Evolutionary conservation across 2,888 invertebrate species (phyloP), one percentile per base, ranked within the genome.

Genomic region (Agelastica alni): DNA sequence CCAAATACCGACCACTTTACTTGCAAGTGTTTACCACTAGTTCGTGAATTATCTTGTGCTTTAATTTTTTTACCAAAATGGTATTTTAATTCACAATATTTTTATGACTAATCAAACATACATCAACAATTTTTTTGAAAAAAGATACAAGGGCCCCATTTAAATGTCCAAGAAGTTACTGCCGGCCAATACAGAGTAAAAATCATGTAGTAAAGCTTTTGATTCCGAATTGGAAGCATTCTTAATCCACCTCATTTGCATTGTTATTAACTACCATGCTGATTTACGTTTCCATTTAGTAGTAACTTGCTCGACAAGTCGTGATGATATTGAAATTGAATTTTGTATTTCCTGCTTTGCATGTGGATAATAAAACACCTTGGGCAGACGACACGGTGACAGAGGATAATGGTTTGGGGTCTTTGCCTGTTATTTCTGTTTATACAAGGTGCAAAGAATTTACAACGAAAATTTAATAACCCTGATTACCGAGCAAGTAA

Each of bases 231-330:
- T 61, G 64, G 60, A 65, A 62, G 58, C 62, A 58, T 64, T 65
- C 67, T 66, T 68, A 68, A 69, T 64, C 64, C 67, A 64, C 67
- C 71, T 70, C 68, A 74, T 74, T 74, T 74, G 72, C 74, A 74
- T 74, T 70, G 71, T 74, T 73, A 74, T 74, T 73, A 72, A 72
- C 69, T 68, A 68, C 58, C 55, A 53, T 60, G 59, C 60, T 67
- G 71, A 71, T 71, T 70, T 71, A 70, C 68, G 65, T 54, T 55
- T 58, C 61, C 51, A 58, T 60, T 61, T 59, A 39, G 46, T 37
- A 34, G 44, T 36, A 36, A 47, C 39, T 43, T 26, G 39, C 51
- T 16, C 49, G 41, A 53, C 55, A 46, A 44, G 46, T 37, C 34
- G 30, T 51, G 28, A 44, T 49, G 37, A 47, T 31, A 37, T 31